Base-by-base conservation (phyloP, 2,888 invertebrate genomes). In the Hedya salicella region DNA sequence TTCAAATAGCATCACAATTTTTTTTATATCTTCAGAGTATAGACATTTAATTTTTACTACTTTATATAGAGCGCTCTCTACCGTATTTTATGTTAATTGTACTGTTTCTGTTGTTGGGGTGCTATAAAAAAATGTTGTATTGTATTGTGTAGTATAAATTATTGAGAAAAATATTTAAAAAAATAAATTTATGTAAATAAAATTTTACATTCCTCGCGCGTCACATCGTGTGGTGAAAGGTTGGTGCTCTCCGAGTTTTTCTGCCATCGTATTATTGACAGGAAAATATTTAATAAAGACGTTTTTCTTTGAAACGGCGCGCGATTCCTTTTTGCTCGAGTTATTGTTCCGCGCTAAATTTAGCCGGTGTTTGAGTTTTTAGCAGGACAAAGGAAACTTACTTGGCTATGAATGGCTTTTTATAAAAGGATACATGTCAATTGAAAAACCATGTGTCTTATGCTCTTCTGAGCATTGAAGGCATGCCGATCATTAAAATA, bases 281-380 rank as follows among this genome's bases (percentile, higher is more conserved):
- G 72, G 80, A 80, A 82, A 81, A 84, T 85, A 83, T 85, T 84
- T 84, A 82, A 82, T 83, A 83, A 82, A 80, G 77, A 79, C 77
- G 78, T 78, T 80, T 84, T 81, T 80, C 79, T 78, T 80, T 79
- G 73, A 76, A 78, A 73, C 73, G 70, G 73, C 69, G 68, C 59
- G 71, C 77, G 77, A 78, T 78, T 78, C 52, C 36, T 53, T 52
- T 49, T 40, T 42, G 48, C 48, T 36, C 36, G 40, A 54, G 48
- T 78, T 75, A 72, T 73, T 73, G 73, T 74, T 74, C 66, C 69
- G 65, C 52, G 62, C 53, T 53, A 71, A 68, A 62, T 69, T 66
- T 42, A 71, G 67, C 74, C 74, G 78, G 74, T 72, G 73, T 78
- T 19, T 68, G 49, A 78, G 77, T 77, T 75, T 79, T 61, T 72